A percentile compares a stretch with the other conserved stretches of the same genome.
phyloP scores from a whole-genome alignment of 2,113 vertebrate species.

The Anoura caudifer region DNA sequence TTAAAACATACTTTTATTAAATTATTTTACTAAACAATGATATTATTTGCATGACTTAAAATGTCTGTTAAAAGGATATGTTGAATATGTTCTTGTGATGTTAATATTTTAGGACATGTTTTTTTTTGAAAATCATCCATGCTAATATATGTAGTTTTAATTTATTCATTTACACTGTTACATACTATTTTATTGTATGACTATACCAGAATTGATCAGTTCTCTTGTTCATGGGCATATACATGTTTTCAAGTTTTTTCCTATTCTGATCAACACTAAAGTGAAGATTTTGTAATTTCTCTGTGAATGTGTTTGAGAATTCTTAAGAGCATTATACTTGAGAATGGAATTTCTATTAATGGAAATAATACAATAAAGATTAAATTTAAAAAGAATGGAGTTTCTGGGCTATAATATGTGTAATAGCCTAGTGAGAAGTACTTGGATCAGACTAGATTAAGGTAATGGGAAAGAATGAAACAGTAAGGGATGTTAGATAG shows the following conservation, averaged over 20 bases:
- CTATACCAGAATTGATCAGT: background rate
- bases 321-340: background rate
- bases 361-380: no score
- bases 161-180: background rate
- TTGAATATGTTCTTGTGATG: background rate
- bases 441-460: background rate
- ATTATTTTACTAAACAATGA: background rate
- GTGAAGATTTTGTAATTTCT: background rate
- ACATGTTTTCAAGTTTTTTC: background rate
- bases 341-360: background rate
- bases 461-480: background rate
- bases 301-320: background rate
- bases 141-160: background rate
- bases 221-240: background rate
- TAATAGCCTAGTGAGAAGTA: background rate
- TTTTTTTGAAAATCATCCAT: background rate
- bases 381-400: background rate
- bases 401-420: background rate
- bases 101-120: background rate
- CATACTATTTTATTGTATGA: background rate
- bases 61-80: background rate
- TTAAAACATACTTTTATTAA: background rate
- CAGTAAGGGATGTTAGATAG: background rate
- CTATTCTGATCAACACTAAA: background rate
- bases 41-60: background rate